Evolutionary conservation across 2,113 vertebrate species (phyloP).

Genomic region (Epinephelus fuscoguttatus): DNA sequence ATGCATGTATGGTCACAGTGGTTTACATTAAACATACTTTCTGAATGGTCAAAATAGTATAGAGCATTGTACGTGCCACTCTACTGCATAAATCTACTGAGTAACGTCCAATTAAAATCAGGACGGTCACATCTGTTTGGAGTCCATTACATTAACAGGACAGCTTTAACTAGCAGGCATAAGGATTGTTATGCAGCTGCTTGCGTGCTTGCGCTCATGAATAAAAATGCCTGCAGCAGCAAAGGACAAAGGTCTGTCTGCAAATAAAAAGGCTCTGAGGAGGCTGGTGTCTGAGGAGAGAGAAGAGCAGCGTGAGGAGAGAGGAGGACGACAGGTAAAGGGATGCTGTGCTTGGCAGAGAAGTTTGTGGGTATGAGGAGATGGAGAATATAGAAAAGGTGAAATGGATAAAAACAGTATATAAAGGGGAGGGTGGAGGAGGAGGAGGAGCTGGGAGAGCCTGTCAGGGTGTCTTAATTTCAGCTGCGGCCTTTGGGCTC

Average conservation of each 20-base stretch:
- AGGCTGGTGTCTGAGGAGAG: background rate
- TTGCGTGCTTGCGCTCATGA: slow-evolving; percentile 31
- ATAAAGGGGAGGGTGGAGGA: background rate
- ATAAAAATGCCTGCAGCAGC: slow-evolving; percentile 33
- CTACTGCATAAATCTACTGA: background rate
- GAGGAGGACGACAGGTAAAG: background rate
- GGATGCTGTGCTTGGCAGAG: background rate
- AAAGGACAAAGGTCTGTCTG: slow-evolving; percentile 20
- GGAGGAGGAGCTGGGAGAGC: slow-evolving; percentile 25
- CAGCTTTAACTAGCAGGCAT: slow-evolving; percentile 11
- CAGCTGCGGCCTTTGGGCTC: slow-evolving; percentile 66
- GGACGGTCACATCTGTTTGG: slow-evolving; percentile 8
- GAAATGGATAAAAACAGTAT: slow-evolving; percentile 9
- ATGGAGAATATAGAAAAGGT: background rate
- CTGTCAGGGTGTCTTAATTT: slow-evolving; percentile 74
- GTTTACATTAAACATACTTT: too few relatives aligned
- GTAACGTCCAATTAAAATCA: slow-evolving; percentile 4
- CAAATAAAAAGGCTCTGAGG: slow-evolving; percentile 3
- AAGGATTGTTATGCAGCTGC: slow-evolving; percentile 20
- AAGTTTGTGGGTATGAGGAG: background rate
- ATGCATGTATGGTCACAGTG: background rate
- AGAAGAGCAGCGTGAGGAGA: background rate
- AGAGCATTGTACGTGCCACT: background rate
- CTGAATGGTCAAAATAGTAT: background rate
- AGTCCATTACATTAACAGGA: background rate